Base-by-base conservation (phyloP, 1,140 invertebrate species). In the Drepana arcuata region DNA sequence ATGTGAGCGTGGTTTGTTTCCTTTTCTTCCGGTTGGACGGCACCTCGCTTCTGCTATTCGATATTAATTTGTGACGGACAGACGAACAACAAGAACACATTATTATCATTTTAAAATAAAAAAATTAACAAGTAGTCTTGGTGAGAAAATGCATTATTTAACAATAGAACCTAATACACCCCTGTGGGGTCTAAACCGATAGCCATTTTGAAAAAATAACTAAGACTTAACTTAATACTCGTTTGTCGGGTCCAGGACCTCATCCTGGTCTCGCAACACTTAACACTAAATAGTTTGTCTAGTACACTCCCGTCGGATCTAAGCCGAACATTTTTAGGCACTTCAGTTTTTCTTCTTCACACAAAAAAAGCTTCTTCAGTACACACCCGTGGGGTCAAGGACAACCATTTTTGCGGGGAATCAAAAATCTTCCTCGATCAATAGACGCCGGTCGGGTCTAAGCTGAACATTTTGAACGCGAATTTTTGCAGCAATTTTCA, bases 161-260 rank as follows among this genome's bases (percentile, higher is more conserved):
- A 43, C 37, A 45, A 40, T 46, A 34, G 35, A 34, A 51, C 30
- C 27, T 35, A 40, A 38, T 14, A 30, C 36, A 47, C 34, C 48
- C 30, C 23, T 43, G 69, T 73, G 12, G 72, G 72, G 45, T 72
- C 72, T 57, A 75, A 63, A 26, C 46, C 41, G 30, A 61, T 48
- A 53, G 54, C 53, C 75, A 72, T 78, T 43, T 43, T 55, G 33
- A 43, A 5, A 5, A 21, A 21, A 9, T 21, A 5, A 21, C 9
- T 21, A 21, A n/a, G 24, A 26, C 4, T 6, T 26, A 26, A 3
- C 10, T 56, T 75, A 81, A 32, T 78, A 81, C 34, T 78, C 71
- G 39, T 81, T 74, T 43, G 75, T 80, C n/a, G 75, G 75, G 37
- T 75, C 73, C 40, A 80, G 53, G 61, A 65, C 75, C 77, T 80